phyloP scores from a whole-genome alignment of 2,888 invertebrate species.

The Diaphora mendica region DNA sequence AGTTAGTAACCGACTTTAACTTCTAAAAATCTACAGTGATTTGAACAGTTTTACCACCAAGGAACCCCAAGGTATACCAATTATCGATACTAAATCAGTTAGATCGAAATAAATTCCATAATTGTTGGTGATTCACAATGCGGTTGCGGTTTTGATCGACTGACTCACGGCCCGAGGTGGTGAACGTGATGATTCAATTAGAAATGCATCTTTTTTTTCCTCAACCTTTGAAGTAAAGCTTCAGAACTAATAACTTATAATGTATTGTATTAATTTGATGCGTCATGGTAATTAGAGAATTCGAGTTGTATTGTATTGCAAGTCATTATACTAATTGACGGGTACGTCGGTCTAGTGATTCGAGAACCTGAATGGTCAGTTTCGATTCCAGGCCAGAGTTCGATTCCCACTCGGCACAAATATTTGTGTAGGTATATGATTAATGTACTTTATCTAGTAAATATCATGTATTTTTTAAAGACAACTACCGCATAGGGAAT shows the following conservation, averaged over 20 bases:
- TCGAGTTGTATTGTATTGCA: neutral
- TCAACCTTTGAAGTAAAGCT: conserved; percentile 4
- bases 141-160: conserved; percentile 33
- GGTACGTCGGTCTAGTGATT: neutral
- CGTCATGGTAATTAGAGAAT: neutral
- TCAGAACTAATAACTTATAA: neutral
- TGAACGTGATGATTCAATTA: conserved; percentile 51
- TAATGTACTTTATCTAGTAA: too few species aligned
- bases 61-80: conserved; percentile 31
- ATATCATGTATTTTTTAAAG: too few species aligned
- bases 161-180: conserved; percentile 42
- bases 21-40: neutral
- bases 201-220: conserved; percentile 42
- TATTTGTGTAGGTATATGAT: neutral
- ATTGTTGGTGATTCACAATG: conserved; percentile 46
- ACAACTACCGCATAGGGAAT: too few species aligned
- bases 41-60: neutral
- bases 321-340: neutral
- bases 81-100: conserved; percentile 44
- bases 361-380: neutral
- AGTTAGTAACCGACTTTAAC: neutral
- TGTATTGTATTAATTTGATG: neutral
- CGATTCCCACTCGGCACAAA: neutral
- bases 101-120: conserved; percentile 46
- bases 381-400: neutral